Base-by-base conservation (phyloP, 2,888 invertebrate genomes). In the Eristalis arbustorum region DNA sequence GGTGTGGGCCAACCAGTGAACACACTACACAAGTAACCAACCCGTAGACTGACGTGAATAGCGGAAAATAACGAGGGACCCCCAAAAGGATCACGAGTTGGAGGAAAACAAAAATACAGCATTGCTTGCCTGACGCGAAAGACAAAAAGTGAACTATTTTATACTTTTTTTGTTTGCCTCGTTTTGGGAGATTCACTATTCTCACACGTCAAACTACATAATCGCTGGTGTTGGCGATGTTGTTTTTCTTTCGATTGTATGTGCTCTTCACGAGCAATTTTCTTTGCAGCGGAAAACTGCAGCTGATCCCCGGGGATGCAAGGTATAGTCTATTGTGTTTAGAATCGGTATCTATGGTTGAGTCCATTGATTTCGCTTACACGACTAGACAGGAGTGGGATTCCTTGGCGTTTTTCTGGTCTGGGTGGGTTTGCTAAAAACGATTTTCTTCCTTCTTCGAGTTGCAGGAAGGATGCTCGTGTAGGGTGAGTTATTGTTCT, bases 11-110 rank as follows among this genome's bases (percentile, higher is more conserved):
- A 18, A 69, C 71, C 74, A 75, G 40, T 84, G 84, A 84, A 72
- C n/a, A n/a, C 72, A 72, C 63, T 76, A 42, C 63, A 23, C 81
- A 73, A 80, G 84, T 80, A 80, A 71, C 71, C 75, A 23, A 25
- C 25, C 23, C 75, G 62, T 79, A 62, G 69, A 76, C 67, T 72
- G 75, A 25, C 68, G 64, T 79, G 57, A 66, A 75, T 57, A 67
- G 63, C 49, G 28, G 10, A 62, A 59, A 61, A 57, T 37, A 49
- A 31, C 49, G 64, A 40, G 49, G 31, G 6, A 62, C 25, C 34
- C 31, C 42, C 31, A 66, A 78, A 64, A 49, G 49, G 49, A 49
- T 49, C 49, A 22, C 18, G 18, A 49, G 18, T 49, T 49, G 49
- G 18, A 49, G n/a, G n/a, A 49, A 64, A 59, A 56, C 34, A 66